phyloP scores from a whole-genome alignment of 2,888 invertebrate species.

The Linnaemya vulpina region DNA sequence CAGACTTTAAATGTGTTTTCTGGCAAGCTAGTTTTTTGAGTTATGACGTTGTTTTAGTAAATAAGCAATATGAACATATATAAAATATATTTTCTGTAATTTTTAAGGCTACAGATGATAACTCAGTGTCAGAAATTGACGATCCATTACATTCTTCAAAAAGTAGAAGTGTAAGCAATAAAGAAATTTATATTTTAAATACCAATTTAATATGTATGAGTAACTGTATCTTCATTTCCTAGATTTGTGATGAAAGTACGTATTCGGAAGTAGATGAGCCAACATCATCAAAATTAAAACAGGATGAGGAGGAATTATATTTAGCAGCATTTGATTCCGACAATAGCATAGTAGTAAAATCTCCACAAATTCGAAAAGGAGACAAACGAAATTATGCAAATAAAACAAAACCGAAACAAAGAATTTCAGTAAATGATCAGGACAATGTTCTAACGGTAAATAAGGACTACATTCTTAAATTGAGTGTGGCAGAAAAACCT shows the following conservation, averaged over 20 bases:
- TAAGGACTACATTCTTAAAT: neutral
- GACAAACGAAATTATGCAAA: neutral
- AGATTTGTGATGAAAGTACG: neutral
- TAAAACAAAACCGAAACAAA: neutral
- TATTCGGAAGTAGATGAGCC: constrained; percentile 3
- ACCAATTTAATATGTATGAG: neutral
- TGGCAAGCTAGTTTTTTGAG: too few species aligned
- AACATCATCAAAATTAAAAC: neutral
- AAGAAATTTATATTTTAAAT: neutral
- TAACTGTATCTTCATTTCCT: neutral
- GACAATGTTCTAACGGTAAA: neutral
- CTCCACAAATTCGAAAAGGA: neutral
- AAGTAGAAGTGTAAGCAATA: neutral
- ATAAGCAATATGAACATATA: too few species aligned
- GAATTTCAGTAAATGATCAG: neutral
- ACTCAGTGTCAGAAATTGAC: neutral
- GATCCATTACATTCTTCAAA: neutral
- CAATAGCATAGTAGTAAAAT: neutral
- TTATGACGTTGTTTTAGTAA: too few species aligned
- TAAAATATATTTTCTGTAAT: neutral
- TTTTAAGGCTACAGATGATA: neutral
- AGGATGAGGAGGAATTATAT: neutral
- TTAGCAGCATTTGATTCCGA: neutral
- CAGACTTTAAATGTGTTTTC: too few species aligned
- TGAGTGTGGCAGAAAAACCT: neutral